Base-by-base conservation (phyloP, 1,140 invertebrate species). In the Hormaphis cornu region DNA sequence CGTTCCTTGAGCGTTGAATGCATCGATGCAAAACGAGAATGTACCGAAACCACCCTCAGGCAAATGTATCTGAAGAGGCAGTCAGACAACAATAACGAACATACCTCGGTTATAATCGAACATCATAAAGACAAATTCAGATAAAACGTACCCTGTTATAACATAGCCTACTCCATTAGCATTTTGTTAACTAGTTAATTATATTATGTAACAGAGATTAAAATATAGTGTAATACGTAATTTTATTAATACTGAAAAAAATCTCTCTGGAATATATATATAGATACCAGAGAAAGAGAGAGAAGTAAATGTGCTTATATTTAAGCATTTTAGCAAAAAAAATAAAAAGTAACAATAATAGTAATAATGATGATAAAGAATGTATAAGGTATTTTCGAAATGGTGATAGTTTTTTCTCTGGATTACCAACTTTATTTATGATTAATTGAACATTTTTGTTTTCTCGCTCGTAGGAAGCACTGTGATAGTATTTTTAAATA, bases 121-220 rank as follows among this genome's bases (percentile, higher is more conserved):
- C 61, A 48, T 46, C 61, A 66, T 14, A 66, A 66, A 30, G 61
- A 66, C 44, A 66, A 66, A 50, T 66, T 66, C 22, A 66, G 61
- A 66, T 66, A 66, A 66, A 66, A 66, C 42, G 14, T 33, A 24
- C 28, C n/a, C 5, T 8, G 35, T 22, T 58, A 35, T 40, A 37
- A 58, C 16, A 40, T 58, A 40, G 33, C 52, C 30, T 54, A 54
- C 18, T 48, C 59, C 28, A 33, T 50, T 66, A 66, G 61, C 61
- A 66, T 66, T 66, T 48, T 66, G 61, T 66, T 66, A 37, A 66
- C 61, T 66, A 66, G 61, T 66, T 66, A 24, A 48, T 46, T n/a
- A n/a, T 8, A 40, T 46, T 48, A 63, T 28, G 18, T 66, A 48
- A 66, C 58, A 63, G 18, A 37, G 54, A 66, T 66, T 50, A 50